Base-by-base conservation (phyloP, 2,888 invertebrate genomes). In the Coronaproctus castanopsis region DNA sequence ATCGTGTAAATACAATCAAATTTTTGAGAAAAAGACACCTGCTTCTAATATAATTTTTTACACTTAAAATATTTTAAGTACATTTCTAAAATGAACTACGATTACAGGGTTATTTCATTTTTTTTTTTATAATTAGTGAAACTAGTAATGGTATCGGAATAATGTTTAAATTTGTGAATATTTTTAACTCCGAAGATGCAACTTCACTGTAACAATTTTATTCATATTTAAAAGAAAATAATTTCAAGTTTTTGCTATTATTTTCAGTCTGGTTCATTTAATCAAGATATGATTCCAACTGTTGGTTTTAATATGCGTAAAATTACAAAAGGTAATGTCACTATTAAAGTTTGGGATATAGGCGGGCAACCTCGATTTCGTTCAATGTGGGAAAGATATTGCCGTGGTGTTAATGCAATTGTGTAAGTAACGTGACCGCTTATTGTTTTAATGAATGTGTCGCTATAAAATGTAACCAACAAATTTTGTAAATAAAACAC, bases 221-320 rank as follows among this genome's bases (percentile, higher is more conserved):
- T 21, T 49, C 57, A 24, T 62, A 53, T 60, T 49, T 22, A 1
- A 50, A 52, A 60, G 21, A 21, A 49, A 52, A 23, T 61, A n/a
- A n/a, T n/a, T n/a, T n/a, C n/a, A n/a, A n/a, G n/a, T n/a, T n/a
- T n/a, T n/a, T n/a, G n/a, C n/a, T n/a, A n/a, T 56, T 60, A 54
- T 57, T 78, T 81, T 59, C 77, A 98, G 97, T 96, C 96, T 65
- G 98, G 97, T 21, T 95, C 97, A 72, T 98, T 97, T 74, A 93
- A 90, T 70, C 97, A 98, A 80, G 98, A 99, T 70, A 98, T 98
- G 96, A 99, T 98, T 68, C 98, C 98, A n/a, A 99, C 98, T 63
- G 98, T 98, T 63, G 98, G 98, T 55, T 99, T 98, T 75, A 98
- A 99, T 73, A 98, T 98, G 97, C 82, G 97, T 64, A 99, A 98